These are phyloP conservation scores for Mus pahari DNA, from an alignment of 2,113 vertebrate genomes.

Conservation along the genomic window DNA sequence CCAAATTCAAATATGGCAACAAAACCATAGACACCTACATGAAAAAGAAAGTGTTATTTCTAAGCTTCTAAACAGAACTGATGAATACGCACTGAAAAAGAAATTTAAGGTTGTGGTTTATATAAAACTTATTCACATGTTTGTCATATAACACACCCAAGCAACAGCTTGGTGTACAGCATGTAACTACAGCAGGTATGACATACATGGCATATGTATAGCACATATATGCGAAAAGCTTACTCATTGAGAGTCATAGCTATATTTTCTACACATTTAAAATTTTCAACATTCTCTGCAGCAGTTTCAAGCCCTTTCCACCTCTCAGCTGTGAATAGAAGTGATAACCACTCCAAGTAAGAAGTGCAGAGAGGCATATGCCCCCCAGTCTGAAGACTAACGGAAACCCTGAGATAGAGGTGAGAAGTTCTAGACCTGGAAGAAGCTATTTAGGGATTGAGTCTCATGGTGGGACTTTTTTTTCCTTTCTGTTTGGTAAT, in stretches of 20 bases:
- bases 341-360: conserved; percentile 63
- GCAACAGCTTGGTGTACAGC: conserved; percentile 6
- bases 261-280: conserved; percentile 57
- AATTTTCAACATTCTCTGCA: conserved; percentile 60
- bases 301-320: conserved; percentile 57
- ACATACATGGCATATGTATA: background rate
- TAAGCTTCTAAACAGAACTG: conserved; percentile 57
- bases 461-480: background rate
- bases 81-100: conserved; percentile 59
- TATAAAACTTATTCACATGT: conserved; percentile 15
- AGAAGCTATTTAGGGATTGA: background rate
- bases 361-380: conserved; percentile 41
- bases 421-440: background rate
- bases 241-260: conserved; percentile 31
- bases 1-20: background rate
- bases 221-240: background rate
- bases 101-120: conserved; percentile 48
- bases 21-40: background rate
- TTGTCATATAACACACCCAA: background rate
- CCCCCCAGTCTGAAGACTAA: background rate
- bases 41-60: conserved; percentile 37
- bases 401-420: conserved; percentile 46
- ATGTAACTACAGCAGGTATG: background rate
- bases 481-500: conserved; percentile 42
- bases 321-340: conserved; percentile 66